Conservation (phyloP, 1,140 invertebrate species). For the Phymastichus coffea region DNA sequence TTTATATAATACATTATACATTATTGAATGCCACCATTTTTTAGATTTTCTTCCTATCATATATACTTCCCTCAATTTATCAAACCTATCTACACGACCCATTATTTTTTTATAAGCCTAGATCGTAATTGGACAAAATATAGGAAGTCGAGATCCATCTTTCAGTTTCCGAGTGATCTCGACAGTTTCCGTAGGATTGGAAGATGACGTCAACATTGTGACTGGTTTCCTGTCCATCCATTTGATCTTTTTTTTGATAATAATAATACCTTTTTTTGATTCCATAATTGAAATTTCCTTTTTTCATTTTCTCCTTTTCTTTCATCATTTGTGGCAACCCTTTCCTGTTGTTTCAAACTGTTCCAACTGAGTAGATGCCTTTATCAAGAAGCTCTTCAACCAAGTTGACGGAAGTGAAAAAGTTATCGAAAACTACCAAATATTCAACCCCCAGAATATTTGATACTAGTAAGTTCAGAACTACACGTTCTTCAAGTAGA, state of each 20-base stretch:
- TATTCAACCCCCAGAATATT: neutral
- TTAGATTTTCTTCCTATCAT: too few relatives aligned
- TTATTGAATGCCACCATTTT: too few relatives aligned
- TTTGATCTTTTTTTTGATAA: constrained; percentile 44
- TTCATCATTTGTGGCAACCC: constrained; percentile 34
- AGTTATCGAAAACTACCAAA: constrained; percentile 9
- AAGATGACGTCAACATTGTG: constrained; percentile 39
- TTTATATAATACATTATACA: constrained; percentile 9
- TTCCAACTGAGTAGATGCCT: too few relatives aligned
- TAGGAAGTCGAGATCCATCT: too few relatives aligned
- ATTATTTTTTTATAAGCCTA: constrained; percentile 45
- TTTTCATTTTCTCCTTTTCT: constrained; percentile 39
- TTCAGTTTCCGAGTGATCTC: too few relatives aligned
- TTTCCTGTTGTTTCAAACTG: constrained; percentile 38
- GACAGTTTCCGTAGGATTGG: constrained; percentile 34
- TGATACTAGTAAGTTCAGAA: neutral
- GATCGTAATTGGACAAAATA: constrained; percentile 37
- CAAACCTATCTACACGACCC: too few relatives aligned
- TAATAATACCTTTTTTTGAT: constrained; percentile 39
- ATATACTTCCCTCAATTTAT: constrained; percentile 9
- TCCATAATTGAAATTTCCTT: constrained; percentile 40
- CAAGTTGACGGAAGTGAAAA: neutral
- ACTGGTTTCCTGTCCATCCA: constrained; percentile 50
- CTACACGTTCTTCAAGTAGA: neutral
- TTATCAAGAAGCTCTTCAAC: constrained; percentile 39